Conservation (phyloP, 1,140 invertebrate species). For the Leptinotarsa defecta region DNA sequence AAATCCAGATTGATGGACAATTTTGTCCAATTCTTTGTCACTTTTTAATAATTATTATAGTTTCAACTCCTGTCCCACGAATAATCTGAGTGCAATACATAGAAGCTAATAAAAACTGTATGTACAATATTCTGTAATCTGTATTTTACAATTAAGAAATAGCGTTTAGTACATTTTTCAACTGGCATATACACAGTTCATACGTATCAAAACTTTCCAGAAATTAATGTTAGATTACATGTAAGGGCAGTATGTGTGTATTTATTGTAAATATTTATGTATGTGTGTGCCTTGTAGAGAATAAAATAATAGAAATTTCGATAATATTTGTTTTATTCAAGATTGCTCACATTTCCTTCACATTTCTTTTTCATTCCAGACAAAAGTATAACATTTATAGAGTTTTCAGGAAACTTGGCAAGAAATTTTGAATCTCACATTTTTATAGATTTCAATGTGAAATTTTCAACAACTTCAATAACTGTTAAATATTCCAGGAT, state of each 20-base stretch:
- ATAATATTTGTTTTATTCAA: not conserved
- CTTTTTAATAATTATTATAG: not conserved
- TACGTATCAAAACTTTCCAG: slow-evolving; percentile 18
- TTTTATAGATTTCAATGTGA: too few species aligned
- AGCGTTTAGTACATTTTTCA: slow-evolving; percentile 30
- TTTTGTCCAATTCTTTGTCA: too few species aligned
- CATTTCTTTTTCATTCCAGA: too few species aligned
- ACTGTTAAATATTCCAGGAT: too few species aligned
- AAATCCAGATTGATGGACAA: too few species aligned
- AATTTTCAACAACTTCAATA: too few species aligned
- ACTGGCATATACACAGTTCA: slow-evolving; percentile 26
- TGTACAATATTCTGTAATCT: not conserved
- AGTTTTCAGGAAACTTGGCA: too few species aligned
- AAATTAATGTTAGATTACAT: slow-evolving; percentile 17
- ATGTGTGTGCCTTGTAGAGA: slow-evolving; percentile 57
- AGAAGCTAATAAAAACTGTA: slow-evolving; percentile 11
- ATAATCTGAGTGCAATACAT: not conserved
- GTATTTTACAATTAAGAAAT: slow-evolving; percentile 28
- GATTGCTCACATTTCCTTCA: slow-evolving; percentile 25
- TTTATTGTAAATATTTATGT: slow-evolving; percentile 57
- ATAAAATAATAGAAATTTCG: slow-evolving; percentile 29
- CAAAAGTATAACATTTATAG: too few species aligned
- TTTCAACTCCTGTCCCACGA: not conserved
- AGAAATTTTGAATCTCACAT: too few species aligned
- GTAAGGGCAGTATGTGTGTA: slow-evolving; percentile 47